phyloP scores from a whole-genome alignment of 2,113 vertebrate genomes.

The Mohoua ochrocephala region DNA sequence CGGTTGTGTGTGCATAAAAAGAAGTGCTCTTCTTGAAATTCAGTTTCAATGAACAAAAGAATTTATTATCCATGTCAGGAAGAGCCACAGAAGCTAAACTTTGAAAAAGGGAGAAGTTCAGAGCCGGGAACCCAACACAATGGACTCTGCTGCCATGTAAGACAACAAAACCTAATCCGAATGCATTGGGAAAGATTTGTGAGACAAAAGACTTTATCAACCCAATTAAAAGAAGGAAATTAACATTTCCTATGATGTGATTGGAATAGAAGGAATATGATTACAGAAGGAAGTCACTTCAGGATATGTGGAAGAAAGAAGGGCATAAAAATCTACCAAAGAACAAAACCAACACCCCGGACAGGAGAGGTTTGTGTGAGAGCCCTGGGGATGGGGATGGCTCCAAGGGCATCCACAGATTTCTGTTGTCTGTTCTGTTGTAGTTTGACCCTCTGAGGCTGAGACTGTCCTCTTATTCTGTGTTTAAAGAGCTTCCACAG shows the following conservation, averaged over 20 bases:
- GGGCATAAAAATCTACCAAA: background rate
- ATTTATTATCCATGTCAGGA: background rate
- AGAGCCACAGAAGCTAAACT: background rate
- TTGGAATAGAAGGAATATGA: background rate
- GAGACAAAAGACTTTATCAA: conserved; percentile 31
- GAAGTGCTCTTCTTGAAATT: background rate
- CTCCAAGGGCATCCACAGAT: background rate
- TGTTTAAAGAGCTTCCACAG: background rate
- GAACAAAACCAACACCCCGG: background rate
- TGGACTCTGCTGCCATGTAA: background rate
- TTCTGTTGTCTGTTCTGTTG: background rate
- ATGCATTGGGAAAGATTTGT: background rate
- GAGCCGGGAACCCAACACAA: background rate
- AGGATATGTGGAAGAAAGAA: background rate
- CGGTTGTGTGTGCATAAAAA: background rate
- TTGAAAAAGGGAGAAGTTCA: background rate
- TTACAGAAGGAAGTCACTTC: background rate
- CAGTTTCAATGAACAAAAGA: background rate
- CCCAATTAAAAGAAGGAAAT: conserved; percentile 44
- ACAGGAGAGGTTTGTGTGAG: background rate
- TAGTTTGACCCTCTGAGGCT: background rate
- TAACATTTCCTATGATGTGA: background rate
- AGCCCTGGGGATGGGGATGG: background rate
- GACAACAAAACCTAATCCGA: background rate
- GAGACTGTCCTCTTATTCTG: background rate